Evolutionary conservation across 2,888 invertebrate species (phyloP).

Genomic region (Aphrophora alni): DNA sequence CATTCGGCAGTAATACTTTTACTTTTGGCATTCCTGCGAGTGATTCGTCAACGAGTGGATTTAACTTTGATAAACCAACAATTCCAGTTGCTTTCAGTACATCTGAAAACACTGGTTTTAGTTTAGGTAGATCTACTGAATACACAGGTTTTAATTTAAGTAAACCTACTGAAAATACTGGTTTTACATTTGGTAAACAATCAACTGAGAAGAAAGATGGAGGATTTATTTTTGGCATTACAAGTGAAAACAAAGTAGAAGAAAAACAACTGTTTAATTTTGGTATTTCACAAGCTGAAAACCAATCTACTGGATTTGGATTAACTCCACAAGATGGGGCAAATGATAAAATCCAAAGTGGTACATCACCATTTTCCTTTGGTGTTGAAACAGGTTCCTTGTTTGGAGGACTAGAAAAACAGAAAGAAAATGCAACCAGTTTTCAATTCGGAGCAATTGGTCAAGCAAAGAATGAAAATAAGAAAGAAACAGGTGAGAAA

Average conservation of each 20-base stretch:
- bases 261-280: background rate
- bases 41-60: background rate
- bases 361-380: conserved; percentile 48
- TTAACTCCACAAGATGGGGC: background rate
- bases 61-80: conserved; percentile 13
- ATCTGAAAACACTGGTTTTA: background rate
- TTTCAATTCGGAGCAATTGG: background rate
- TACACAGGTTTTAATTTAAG: conserved; percentile 47
- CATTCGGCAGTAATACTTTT: conserved; percentile 32
- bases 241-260: background rate
- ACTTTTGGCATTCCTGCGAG: conserved; percentile 51
- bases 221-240: conserved; percentile 51
- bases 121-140: conserved; percentile 48
- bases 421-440: background rate
- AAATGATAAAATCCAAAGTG: background rate
- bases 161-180: conserved; percentile 48
- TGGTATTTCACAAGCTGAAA: background rate
- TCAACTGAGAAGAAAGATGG: conserved; percentile 33
- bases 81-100: conserved; percentile 42
- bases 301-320: background rate
- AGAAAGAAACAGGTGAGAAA: background rate
- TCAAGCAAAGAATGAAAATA: background rate
- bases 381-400: conserved; percentile 36
- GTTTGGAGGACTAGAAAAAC: background rate
- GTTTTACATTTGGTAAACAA: conserved; percentile 56